These are phyloP conservation scores for Papilio machaon DNA, from an alignment of 1,140 invertebrate genomes.

Conservation along the genomic window DNA sequence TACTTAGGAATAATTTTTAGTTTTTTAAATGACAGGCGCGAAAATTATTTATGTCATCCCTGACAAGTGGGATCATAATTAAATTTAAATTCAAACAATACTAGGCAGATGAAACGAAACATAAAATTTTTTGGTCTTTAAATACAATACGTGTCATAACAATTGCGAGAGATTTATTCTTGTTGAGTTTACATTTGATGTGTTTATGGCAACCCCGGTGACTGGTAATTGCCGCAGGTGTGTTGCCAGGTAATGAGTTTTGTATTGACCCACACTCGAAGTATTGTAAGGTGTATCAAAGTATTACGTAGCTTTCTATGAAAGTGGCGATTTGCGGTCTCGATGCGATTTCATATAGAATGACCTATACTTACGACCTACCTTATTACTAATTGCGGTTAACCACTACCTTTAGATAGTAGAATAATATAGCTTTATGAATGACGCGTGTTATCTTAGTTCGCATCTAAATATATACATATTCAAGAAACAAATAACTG, in stretches of 20 bases:
- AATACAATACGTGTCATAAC: neutral
- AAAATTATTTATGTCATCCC: neutral
- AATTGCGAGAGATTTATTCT: neutral
- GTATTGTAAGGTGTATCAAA: slow-evolving; percentile 23
- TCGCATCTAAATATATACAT: neutral
- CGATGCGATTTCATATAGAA: slow-evolving; percentile 31
- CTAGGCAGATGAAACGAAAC: neutral
- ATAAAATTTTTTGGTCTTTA: neutral
- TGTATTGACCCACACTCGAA: slow-evolving; percentile 28
- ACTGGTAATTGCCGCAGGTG: slow-evolving; percentile 42
- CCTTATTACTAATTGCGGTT: slow-evolving; percentile 9
- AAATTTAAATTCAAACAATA: neutral
- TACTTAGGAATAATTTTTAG: neutral
- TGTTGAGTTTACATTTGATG: no score
- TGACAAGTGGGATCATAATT: neutral
- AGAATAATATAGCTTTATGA: slow-evolving; percentile 4
- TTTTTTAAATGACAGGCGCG: neutral
- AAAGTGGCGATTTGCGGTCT: slow-evolving; percentile 29
- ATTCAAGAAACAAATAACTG: neutral
- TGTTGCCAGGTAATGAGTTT: slow-evolving; percentile 29
- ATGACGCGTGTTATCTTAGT: neutral
- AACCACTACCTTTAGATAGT: neutral
- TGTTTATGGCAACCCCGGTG: neutral
- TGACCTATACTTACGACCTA: slow-evolving; percentile 15
- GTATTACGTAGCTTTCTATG: slow-evolving; percentile 34